Conservation (phyloP, 2,888 invertebrate species). For the Drosophila kuntzei region DNA sequence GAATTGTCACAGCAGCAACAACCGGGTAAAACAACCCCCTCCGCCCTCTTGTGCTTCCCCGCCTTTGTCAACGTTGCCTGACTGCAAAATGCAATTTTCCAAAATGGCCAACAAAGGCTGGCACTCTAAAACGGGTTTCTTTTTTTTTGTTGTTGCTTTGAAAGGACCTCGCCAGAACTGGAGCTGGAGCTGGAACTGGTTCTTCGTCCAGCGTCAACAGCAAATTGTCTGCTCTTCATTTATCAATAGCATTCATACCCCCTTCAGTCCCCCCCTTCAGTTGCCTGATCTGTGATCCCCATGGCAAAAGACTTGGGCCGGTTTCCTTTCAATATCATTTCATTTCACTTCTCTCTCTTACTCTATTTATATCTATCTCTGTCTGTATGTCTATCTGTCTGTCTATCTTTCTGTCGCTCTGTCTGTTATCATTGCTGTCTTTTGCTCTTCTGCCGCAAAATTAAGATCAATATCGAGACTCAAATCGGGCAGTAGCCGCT, state of each 20-base stretch:
- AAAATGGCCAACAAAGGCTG: slow-evolving; percentile 63
- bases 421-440: slow-evolving; percentile 35
- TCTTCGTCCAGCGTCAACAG: slow-evolving; percentile 44
- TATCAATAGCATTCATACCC: slow-evolving; percentile 61
- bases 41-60: slow-evolving; percentile 18
- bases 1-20: slow-evolving; percentile 63
- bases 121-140: slow-evolving; percentile 51
- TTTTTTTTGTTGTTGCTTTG: slow-evolving; percentile 26
- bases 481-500: slow-evolving; percentile 46
- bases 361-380: slow-evolving; percentile 8
- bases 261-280: neutral
- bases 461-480: slow-evolving; percentile 73
- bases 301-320: slow-evolving; percentile 13
- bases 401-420: neutral
- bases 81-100: slow-evolving; percentile 66
- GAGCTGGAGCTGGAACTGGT: slow-evolving; percentile 49
- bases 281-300: slow-evolving; percentile 9
- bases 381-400: neutral
- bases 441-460: slow-evolving; percentile 56
- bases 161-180: slow-evolving; percentile 50
- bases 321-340: slow-evolving; percentile 65
- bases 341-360: slow-evolving; percentile 32
- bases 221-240: slow-evolving; percentile 71
- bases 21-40: slow-evolving; percentile 12
- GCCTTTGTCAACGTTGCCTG: slow-evolving; percentile 27